Conservation (phyloP, 2,113 vertebrate genomes). For the Dicerorhinus sumatrensis region DNA sequence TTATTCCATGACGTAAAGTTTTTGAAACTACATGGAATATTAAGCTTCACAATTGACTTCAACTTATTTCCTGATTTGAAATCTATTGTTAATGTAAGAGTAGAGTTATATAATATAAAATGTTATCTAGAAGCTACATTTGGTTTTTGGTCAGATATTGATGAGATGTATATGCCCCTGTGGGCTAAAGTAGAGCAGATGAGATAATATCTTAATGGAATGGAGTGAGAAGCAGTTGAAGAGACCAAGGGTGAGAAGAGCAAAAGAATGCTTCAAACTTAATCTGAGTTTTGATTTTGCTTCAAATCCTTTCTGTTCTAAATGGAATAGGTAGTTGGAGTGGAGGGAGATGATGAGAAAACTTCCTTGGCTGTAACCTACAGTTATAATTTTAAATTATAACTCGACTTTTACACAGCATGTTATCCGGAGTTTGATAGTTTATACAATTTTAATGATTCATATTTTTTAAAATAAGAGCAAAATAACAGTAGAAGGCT, state of each 20-base stretch:
- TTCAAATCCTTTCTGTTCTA: neutral
- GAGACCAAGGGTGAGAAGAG: neutral
- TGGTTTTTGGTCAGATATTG: neutral
- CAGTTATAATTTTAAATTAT: slow-evolving; percentile 59
- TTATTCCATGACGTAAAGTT: neutral
- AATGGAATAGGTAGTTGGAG: neutral
- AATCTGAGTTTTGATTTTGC: neutral
- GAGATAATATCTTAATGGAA: neutral
- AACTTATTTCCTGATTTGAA: neutral
- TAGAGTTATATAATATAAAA: neutral
- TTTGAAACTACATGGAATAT: neutral
- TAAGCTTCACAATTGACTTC: neutral
- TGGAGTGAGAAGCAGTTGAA: neutral
- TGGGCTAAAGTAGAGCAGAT: neutral
- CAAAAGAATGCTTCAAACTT: neutral
- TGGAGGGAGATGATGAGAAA: neutral
- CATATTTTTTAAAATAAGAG: slow-evolving; percentile 55
- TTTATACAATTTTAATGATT: slow-evolving; percentile 61
- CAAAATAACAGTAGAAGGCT: neutral
- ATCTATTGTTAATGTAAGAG: neutral
- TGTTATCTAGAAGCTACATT: neutral
- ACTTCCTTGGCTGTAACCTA: neutral
- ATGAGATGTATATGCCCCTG: neutral
- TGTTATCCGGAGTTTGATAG: slow-evolving; percentile 63
- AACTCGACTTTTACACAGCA: slow-evolving; percentile 30